Conservation (phyloP, 2,888 invertebrate species). For the Electrophaes corylata region DNA sequence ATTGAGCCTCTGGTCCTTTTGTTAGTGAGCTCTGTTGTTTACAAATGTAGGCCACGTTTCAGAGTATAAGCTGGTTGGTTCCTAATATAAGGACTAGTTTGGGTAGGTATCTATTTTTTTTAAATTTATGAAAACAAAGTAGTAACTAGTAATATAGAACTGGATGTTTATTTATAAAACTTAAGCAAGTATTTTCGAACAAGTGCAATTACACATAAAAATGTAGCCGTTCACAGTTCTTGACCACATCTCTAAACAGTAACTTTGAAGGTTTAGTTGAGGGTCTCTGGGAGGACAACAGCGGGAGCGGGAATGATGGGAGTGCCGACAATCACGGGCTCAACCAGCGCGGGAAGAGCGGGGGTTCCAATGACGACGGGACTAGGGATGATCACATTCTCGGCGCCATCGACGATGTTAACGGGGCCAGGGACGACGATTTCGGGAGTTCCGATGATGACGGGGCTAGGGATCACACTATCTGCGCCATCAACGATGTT, state of each 20-base stretch:
- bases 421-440: slow-evolving; percentile 20
- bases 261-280: slow-evolving; percentile 38
- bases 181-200: slow-evolving; percentile 31
- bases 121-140: background rate
- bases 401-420: slow-evolving; percentile 16
- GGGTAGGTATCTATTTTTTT: too few relatives aligned
- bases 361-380: slow-evolving; percentile 31
- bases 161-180: slow-evolving; percentile 34
- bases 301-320: slow-evolving; percentile 27
- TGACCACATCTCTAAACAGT: slow-evolving; percentile 2
- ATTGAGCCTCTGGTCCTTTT: background rate
- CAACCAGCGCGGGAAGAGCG: slow-evolving; percentile 5
- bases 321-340: slow-evolving; percentile 30
- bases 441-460: slow-evolving; percentile 25
- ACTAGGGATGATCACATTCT: slow-evolving; percentile 12
- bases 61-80: background rate
- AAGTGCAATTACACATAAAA: slow-evolving; percentile 12
- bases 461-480: slow-evolving; percentile 20
- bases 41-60: background rate
- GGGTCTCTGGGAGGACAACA: slow-evolving; percentile 37
- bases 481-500: slow-evolving; percentile 16
- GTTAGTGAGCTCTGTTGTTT: background rate
- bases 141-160: slow-evolving; percentile 12
- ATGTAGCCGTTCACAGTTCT: slow-evolving; percentile 31
- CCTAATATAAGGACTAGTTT: background rate